Base-by-base conservation (phyloP, 2,113 vertebrate species). In the Gymnarchus niloticus region DNA sequence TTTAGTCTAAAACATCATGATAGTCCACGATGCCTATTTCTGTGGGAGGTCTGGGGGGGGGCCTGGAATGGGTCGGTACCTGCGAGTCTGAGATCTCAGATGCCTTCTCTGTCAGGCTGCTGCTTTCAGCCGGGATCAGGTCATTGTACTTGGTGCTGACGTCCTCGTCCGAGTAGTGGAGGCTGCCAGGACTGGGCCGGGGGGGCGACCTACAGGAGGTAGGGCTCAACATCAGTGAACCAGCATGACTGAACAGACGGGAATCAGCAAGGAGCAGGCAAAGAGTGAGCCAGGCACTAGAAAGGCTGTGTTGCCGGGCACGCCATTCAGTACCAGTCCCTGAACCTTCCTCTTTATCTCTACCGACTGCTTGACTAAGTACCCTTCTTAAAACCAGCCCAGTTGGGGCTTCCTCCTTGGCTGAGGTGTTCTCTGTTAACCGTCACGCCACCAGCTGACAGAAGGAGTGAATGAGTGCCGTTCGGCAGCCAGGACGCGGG, bases 91-190 rank as follows among this genome's bases (percentile, higher is more conserved):
- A 99, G 89, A 98, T 93, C 87, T 99, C 98, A 0, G 98, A 98
- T 65, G 98, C 97, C 84, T 99, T 99, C 91, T 99, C 98, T 0
- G 97, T 99, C 85, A 99, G 95, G 89, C 97, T 99, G 95, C 97
- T 97, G 95, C 96, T 98, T 93, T 99, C 98, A 0, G 97, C 97
- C 0, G 97, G 97, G 91, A 99, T 97, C 89, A 99, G 94, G 92
- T 99, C 98, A 0, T 98, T 99, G 94, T 99, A 99, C 88, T 99
- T 99, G 83, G 95, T 94, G 93, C 97, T 97, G 87, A 99, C 96
- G 0, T 99, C 98, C 90, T 99, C 98, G 0, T 99, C 98, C 0
- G 98, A 99, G 87, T 99, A 99, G 93, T 99, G 96, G 10, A 99
- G 96, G 80, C 97, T 98, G 87, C 98, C 98, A 0, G 98, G 98